Base-by-base conservation (phyloP, 2,113 vertebrate species). In the Acanthochromis polyacanthus region DNA sequence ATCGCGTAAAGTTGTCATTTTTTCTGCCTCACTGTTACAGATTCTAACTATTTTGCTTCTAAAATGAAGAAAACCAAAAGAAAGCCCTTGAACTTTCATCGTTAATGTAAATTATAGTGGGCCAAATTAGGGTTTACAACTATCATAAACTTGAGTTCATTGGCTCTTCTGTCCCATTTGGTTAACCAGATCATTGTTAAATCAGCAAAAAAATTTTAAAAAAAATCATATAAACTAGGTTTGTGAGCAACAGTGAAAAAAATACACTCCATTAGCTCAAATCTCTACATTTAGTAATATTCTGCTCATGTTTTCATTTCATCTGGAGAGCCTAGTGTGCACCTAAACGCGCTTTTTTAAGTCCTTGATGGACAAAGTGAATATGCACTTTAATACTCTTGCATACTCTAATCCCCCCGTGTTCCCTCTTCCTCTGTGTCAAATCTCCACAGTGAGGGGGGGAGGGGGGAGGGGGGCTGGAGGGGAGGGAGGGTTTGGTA, bases 381-480 rank as follows among this genome's bases (percentile, higher is more conserved):
- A 92, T 89, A 77, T 83, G 75, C 79, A 87, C 85, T 91, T 86
- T 87, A 81, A 77, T 89, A 61, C 82, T 91, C 72, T 75, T 68
- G 63, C 85, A 87, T 66, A 72, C 86, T 91, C 78, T 91, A 86
- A 89, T 88, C 85, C 88, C 32, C 85, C 72, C 60, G 82, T 89
- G 91, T 88, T 92, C 81, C 85, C 82, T 85, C 78, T 30, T 84
- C 74, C 83, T 91, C 76, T 89, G 86, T 92, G 85, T 93, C 88
- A 88, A 71, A 78, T 84, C 87, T 81, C 78, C 85, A 82, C 81
- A 74, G 82, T 61, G 81, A 40, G 58, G 32, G 81, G 75, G 53
- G 53, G 71, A 48, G 50, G 50, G 55, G 4, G 14, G 8, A n/a
- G 36, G 46, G 11, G 73, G 30, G 36, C 40, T 25, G 25, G 50